Conservation (phyloP, 2,888 invertebrate genomes). For the Sceliomorpha sp. region DNA sequence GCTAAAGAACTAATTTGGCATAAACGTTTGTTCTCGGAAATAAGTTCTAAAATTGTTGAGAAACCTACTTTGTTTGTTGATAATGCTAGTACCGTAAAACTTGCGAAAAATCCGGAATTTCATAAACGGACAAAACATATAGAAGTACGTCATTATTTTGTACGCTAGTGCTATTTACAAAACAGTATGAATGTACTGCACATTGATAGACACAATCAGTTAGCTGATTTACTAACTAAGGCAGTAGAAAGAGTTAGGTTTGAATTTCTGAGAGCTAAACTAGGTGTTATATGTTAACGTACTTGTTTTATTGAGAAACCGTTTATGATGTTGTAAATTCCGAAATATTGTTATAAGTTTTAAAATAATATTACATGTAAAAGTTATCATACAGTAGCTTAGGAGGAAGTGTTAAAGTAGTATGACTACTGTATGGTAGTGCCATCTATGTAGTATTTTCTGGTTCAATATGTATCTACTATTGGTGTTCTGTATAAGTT, state of each 20-base stretch:
- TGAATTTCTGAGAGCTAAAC: conserved; percentile 8
- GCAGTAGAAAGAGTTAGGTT: conserved; percentile 15
- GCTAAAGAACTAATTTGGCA: conserved; percentile 44
- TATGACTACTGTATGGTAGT: too few species aligned
- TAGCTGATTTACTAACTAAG: conserved; percentile 33
- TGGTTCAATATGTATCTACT: too few species aligned
- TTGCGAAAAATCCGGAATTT: conserved; percentile 42
- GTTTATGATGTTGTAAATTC: too few species aligned
- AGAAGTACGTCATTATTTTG: conserved; percentile 43
- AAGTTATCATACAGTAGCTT: too few species aligned
- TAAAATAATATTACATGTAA: too few species aligned
- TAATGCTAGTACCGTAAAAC: conserved; percentile 47
- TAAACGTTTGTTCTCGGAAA: conserved; percentile 27
- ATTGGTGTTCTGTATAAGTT: too few species aligned
- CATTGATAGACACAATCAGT: conserved; percentile 17
- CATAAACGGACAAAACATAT: conserved; percentile 44
- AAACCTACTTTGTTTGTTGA: conserved; percentile 32
- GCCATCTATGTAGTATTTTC: too few species aligned
- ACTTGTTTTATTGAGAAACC: too few species aligned
- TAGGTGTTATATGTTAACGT: too few species aligned
- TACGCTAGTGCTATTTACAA: conserved; percentile 38
- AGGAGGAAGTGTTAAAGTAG: too few species aligned
- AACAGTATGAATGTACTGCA: conserved; percentile 27
- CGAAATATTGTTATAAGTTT: too few species aligned
- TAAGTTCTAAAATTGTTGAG: conserved; percentile 2